Evolutionary conservation across 2,797 vertebrate genomes (phyloP), one percentile per base, ranked within the genome.

Genomic region (Sebastes kiyomatsui): DNA sequence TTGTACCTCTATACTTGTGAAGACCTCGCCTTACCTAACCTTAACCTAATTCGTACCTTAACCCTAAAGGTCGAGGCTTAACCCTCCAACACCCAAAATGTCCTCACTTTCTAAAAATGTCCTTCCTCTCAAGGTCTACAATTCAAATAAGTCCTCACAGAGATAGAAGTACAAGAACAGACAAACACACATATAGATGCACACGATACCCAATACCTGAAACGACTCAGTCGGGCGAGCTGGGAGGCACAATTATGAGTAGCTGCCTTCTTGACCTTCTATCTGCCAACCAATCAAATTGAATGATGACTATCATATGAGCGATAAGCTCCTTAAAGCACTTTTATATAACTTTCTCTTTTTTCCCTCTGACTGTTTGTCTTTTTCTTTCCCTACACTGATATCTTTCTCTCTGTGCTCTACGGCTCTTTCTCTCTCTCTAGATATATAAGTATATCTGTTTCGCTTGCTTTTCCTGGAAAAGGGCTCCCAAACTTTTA

Each of bases 281-380:
- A 92, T 90, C 90, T 85, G 66, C 79, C 61, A 70, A 60, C 84
- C 70, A 80, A 90, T 92, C 85, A 92, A 90, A 92, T 90, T 90
- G 85, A 90, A 80, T 81, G 87, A 91, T 91, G 85, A 87, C 84
- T 88, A 91, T 92, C 88, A 82, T 72, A 82, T 76, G 42, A 85
- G 68, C 1, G 66, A 86, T 86, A 92, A 89, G 73, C 82, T 74
- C 75, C 80, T 88, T 87, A 79, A 76, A 88, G 85, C 62, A 68
- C 75, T 90, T 86, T 78, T 46, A 74, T 76, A 77, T 28, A 85
- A 83, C 75, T 85, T 77, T 72, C 25, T 67, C 23, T 66, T 71
- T 77, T 67, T 72, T 49, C 30, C 25, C 38, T 52, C 9, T 2
- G 14, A 64, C 61, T 67, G 56, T 89, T 90, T 81, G 33, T 81